These are phyloP conservation scores for Lithobates sylvaticus DNA, from an alignment of 2,797 vertebrate species.

Conservation along the genomic window DNA sequence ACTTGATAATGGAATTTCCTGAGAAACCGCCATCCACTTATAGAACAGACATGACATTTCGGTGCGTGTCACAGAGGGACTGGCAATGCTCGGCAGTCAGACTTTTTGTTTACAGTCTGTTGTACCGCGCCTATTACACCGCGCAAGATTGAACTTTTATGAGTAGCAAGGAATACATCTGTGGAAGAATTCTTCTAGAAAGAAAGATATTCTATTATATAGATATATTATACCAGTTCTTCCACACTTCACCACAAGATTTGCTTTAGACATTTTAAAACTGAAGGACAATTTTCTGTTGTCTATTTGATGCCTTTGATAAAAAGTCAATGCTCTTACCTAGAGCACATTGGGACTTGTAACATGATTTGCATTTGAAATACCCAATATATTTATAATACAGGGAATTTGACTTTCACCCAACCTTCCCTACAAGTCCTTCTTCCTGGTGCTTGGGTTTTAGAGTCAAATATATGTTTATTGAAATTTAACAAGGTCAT, in stretches of 20 bases:
- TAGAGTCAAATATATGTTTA: too few relatives aligned
- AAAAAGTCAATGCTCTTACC: too few relatives aligned
- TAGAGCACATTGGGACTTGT: too few relatives aligned
- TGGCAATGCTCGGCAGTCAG: slow-evolving; percentile 32
- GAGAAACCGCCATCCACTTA: neutral
- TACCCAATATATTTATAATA: too few relatives aligned
- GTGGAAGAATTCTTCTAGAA: slow-evolving; percentile 31
- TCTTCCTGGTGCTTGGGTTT: too few relatives aligned
- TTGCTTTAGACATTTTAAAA: neutral
- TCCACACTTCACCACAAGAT: neutral
- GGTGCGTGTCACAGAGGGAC: slow-evolving; percentile 54
- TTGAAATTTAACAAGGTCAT: too few relatives aligned
- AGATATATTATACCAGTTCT: slow-evolving; percentile 17
- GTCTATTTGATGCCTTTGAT: too few relatives aligned
- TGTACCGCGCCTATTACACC: slow-evolving; percentile 47
- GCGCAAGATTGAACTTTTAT: slow-evolving; percentile 60
- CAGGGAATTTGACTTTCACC: too few relatives aligned
- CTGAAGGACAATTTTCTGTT: too few relatives aligned
- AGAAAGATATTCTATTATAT: slow-evolving; percentile 34
- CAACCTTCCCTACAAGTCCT: too few relatives aligned
- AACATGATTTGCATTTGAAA: too few relatives aligned
- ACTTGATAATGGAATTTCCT: neutral
- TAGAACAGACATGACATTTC: slow-evolving; percentile 49
- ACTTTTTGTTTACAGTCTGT: slow-evolving; percentile 54
- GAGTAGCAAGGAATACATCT: slow-evolving; percentile 33